Conservation (phyloP, 2,113 vertebrate genomes). For the Sarotherodon lohbergeri region DNA sequence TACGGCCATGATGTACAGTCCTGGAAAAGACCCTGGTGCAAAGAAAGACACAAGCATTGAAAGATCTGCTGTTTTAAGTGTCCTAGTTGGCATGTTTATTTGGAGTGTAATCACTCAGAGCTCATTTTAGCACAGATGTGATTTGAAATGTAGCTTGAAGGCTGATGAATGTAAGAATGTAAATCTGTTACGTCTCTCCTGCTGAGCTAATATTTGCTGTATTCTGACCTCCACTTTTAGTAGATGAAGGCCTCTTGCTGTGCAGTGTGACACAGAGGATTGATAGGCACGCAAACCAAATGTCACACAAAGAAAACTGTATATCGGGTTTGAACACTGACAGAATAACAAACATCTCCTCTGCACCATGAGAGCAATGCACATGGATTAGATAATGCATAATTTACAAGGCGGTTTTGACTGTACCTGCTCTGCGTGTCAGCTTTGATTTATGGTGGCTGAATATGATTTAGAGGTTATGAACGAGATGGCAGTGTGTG, state of each 20-base stretch:
- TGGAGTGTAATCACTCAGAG: not conserved
- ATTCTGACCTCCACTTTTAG: not conserved
- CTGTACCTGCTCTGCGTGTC: not conserved
- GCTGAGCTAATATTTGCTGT: not conserved
- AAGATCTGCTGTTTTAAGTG: not conserved
- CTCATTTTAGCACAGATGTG: not conserved
- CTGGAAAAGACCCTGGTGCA: not conserved
- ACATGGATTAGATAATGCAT: conserved; percentile 37
- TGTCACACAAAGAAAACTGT: conserved; percentile 2
- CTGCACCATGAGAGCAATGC: not conserved
- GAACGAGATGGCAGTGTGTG: not conserved
- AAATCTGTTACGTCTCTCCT: not conserved
- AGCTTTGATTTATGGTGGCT: conserved; percentile 34
- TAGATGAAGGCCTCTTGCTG: not conserved
- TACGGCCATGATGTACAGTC: not conserved
- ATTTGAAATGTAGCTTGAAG: not conserved
- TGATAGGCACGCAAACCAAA: not conserved
- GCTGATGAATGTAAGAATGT: not conserved
- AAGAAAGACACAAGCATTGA: not conserved
- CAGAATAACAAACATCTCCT: conserved; percentile 46
- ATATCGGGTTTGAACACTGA: not conserved
- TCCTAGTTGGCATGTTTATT: not conserved
- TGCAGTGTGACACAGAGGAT: not conserved
- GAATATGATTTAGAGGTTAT: conserved; percentile 20
- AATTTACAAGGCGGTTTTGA: conserved; percentile 40